These are phyloP conservation scores for Pomatorhinus ruficollis DNA, from an alignment of 2,113 vertebrate genomes.

Conservation along the genomic window DNA sequence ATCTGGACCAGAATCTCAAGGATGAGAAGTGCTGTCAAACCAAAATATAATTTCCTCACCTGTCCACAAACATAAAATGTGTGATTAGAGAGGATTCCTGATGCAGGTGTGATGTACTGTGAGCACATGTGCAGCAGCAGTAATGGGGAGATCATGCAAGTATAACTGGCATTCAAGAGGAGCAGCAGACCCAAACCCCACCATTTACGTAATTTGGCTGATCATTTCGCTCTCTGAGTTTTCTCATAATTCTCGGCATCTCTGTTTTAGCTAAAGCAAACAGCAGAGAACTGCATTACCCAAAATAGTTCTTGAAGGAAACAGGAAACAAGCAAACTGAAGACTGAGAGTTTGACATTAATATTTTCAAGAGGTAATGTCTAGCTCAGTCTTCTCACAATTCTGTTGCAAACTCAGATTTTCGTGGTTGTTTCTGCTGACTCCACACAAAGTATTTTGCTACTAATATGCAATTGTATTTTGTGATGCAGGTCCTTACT, in stretches of 20 bases:
- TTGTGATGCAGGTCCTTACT: neutral
- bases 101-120: neutral
- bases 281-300: neutral
- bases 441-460: neutral
- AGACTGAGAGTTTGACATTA: neutral
- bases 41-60: neutral
- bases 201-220: neutral
- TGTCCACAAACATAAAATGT: neutral
- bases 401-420: neutral
- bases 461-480: neutral
- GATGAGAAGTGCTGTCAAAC: neutral
- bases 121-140: fast-evolving
- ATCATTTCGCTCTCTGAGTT: neutral
- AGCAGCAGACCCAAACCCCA: neutral
- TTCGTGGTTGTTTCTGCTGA: conserved; percentile 26
- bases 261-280: neutral
- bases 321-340: neutral
- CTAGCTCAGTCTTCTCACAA: neutral
- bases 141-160: neutral
- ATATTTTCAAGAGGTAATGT: conserved; percentile 20
- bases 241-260: neutral
- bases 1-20: neutral
- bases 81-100: neutral
- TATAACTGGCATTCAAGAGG: neutral
- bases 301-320: neutral